Base-by-base conservation (phyloP, 2,888 invertebrate genomes). In the Anorthoa munda region DNA sequence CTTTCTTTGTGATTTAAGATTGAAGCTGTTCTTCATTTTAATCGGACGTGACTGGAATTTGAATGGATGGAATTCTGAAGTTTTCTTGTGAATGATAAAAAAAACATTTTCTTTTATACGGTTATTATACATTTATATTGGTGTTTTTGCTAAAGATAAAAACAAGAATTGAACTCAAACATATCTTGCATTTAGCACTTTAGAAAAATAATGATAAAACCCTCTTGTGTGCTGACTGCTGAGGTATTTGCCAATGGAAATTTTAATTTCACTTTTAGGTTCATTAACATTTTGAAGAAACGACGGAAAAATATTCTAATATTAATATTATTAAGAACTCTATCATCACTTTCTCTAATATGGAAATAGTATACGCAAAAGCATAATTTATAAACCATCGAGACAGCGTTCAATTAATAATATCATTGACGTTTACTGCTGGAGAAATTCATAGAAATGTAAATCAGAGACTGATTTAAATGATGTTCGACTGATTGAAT, bases 301-400 rank as follows among this genome's bases (percentile, higher is more conserved):
- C n/a, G 17, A n/a, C 4, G 12, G 7, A 23, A 53, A 31, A 4
- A 23, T 31, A 50, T 53, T 26, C 4, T 59, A 46, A 59, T 58
- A 1, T 64, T 21, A 63, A 79, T 50, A 21, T 46, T 17, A 39
- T 51, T 26, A 65, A 67, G 59, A 63, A 55, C 55, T 68, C 50
- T 68, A 75, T 75, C 66, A 55, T 64, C 63, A 84, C 89, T 89
- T 88, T 89, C 87, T 82, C 86, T 85, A 75, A 66, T 73, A 74
- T 76, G 70, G 65, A 73, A 72, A 77, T 72, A 76, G 31, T 64
- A 61, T 63, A 45, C 23, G 56, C 75, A 75, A 75, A 73, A 66
- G 69, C 72, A 83, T 75, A 71, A 73, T 73, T 73, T 84, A 84
- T 76, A 53, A 75, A 46, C 31, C 46, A 65, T 70, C 61, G 60